Conservation (phyloP, 2,113 vertebrate genomes). For the Neodon shergylaensis region DNA sequence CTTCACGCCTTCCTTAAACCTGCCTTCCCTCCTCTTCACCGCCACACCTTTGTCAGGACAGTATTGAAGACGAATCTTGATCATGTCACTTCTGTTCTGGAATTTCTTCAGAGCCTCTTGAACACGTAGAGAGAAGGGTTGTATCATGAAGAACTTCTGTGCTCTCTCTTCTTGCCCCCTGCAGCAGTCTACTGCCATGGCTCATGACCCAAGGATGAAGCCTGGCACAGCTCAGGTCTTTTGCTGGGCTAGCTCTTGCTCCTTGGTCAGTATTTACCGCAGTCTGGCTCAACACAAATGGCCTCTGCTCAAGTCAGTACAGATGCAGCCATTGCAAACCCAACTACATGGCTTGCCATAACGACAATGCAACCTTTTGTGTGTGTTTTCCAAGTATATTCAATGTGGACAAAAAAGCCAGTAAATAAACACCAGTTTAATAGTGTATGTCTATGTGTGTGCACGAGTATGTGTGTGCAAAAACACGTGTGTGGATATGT, state of each 20-base stretch:
- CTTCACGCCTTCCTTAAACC: neutral
- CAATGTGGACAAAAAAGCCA: neutral
- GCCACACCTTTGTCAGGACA: neutral
- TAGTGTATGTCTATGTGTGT: neutral
- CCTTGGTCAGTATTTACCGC: neutral
- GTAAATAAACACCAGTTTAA: neutral
- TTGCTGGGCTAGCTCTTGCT: neutral
- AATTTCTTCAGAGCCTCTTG: neutral
- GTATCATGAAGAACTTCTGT: neutral
- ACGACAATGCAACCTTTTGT: neutral
- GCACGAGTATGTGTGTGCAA: neutral
- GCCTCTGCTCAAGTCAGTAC: neutral
- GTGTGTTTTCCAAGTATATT: neutral
- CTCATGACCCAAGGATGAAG: no score
- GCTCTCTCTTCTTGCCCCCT: neutral
- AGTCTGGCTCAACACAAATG: neutral
- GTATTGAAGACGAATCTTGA: conserved; percentile 14
- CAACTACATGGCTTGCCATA: neutral
- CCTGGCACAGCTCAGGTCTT: neutral
- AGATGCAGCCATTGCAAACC: neutral
- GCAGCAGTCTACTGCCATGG: no score
- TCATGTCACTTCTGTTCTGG: neutral
- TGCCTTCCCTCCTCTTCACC: neutral
- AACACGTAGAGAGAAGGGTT: neutral
- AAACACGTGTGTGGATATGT: neutral